Conservation (phyloP, 2,797 vertebrate species). For the Poecilia velifera region DNA sequence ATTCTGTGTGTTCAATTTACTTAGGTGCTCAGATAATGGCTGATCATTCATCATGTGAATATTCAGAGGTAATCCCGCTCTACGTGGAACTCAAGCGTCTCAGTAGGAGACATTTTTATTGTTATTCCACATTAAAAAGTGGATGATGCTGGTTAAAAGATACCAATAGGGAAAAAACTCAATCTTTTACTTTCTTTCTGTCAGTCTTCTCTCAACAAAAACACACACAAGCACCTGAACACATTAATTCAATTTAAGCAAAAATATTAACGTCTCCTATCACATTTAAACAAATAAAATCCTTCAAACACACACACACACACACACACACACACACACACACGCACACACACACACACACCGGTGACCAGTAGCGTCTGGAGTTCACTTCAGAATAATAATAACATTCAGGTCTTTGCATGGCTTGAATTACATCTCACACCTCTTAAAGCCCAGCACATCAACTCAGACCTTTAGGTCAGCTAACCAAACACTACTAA, state of each 20-base stretch:
- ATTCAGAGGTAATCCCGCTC: constrained; percentile 12
- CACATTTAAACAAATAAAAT: background rate
- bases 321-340: too few relatives aligned
- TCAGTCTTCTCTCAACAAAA: background rate
- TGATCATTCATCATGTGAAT: constrained; percentile 25
- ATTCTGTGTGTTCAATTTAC: constrained; percentile 18
- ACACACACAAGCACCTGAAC: background rate
- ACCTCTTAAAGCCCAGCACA: background rate
- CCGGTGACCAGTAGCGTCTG: background rate
- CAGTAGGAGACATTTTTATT: constrained; percentile 1
- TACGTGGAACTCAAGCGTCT: constrained; percentile 7
- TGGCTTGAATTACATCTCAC: background rate
- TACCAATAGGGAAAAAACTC: background rate
- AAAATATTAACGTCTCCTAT: background rate
- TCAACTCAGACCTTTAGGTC: background rate
- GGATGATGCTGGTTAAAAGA: background rate
- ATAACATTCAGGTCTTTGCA: background rate
- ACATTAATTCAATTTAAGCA: background rate
- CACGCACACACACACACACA: background rate
- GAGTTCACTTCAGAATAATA: background rate
- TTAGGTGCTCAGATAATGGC: background rate
- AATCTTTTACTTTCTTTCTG: too few relatives aligned
- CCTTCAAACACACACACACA: background rate
- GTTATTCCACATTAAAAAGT: background rate
- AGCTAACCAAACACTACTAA: background rate